These are phyloP conservation scores for Neodiprion pinetum DNA, from an alignment of 1,140 invertebrate genomes.

Conservation along the genomic window DNA sequence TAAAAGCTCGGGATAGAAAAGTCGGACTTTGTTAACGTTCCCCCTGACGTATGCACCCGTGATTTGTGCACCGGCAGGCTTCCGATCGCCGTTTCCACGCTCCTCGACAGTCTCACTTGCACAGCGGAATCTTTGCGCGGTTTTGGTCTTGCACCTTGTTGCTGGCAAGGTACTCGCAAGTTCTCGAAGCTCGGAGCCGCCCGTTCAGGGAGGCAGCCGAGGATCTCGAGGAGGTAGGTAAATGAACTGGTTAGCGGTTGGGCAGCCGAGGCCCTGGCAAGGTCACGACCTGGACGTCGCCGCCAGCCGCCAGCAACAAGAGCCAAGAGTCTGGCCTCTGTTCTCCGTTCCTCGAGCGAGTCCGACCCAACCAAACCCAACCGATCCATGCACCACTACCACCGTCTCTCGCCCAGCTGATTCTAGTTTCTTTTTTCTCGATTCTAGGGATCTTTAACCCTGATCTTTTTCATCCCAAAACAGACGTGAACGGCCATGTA, in stretches of 20 bases:
- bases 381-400: not conserved
- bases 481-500: no score
- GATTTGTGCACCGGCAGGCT: no score
- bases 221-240: not conserved
- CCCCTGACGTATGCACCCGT: no score
- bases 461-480: no score
- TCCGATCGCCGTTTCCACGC: no score
- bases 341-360: not conserved
- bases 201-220: not conserved
- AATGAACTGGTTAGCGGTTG: constrained; percentile 7
- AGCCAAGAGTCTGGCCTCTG: not conserved
- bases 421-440: not conserved
- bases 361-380: not conserved
- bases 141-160: no score
- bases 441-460: not conserved
- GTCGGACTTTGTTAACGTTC: no score
- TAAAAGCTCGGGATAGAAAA: no score
- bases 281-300: constrained; percentile 6
- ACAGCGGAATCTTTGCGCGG: no score
- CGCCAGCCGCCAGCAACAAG: not conserved
- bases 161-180: no score
- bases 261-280: not conserved
- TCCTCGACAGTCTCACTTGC: no score
- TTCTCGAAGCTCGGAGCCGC: not conserved
- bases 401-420: not conserved